phyloP scores from a whole-genome alignment of 2,888 invertebrate species.

The Penaeus monodon region DNA sequence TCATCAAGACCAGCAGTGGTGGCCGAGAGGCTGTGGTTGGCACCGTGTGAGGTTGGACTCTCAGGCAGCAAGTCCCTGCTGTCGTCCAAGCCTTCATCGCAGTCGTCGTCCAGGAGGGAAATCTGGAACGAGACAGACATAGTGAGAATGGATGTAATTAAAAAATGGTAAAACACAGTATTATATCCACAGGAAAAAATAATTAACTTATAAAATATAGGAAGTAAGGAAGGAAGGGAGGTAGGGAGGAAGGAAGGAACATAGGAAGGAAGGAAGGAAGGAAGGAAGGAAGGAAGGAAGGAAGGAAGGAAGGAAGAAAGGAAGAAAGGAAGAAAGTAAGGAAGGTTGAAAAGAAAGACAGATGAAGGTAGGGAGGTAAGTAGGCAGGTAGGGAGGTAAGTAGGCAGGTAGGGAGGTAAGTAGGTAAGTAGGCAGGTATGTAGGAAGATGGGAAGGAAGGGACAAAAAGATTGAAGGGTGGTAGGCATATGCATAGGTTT shows the following conservation, averaged over 20 bases:
- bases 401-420: background rate
- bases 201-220: background rate
- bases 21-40: slow-evolving; percentile 45
- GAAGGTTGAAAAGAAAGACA: background rate
- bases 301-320: background rate
- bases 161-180: background rate
- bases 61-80: slow-evolving; percentile 53
- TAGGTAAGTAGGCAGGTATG: background rate
- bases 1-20: slow-evolving; percentile 40
- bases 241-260: background rate
- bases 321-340: background rate
- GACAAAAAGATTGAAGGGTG: background rate
- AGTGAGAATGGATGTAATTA: background rate
- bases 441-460: background rate
- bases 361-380: background rate
- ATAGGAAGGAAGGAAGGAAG: background rate
- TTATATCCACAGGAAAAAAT: no score
- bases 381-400: background rate
- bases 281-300: background rate
- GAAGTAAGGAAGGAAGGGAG: background rate
- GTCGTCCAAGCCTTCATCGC: slow-evolving; percentile 54
- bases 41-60: slow-evolving; percentile 42
- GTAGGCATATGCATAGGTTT: background rate
- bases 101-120: slow-evolving; percentile 59
- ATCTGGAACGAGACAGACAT: slow-evolving; percentile 18